Conservation (phyloP, 2,113 vertebrate species). For the Dunckerocampus dactyliophorus region DNA sequence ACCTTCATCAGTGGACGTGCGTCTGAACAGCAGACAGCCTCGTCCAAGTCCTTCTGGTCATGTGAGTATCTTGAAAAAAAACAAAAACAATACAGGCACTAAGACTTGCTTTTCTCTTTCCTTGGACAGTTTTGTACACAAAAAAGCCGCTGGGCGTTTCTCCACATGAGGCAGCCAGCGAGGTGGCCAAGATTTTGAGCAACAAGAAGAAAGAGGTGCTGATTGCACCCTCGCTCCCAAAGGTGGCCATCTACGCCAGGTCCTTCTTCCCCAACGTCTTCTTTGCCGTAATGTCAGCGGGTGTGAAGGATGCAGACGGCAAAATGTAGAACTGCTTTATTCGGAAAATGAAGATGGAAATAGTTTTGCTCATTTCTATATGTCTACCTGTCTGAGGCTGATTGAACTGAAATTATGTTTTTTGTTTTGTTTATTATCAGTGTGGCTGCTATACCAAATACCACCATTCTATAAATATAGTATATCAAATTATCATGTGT, state of each 20-base stretch:
- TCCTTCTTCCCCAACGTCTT: conserved; percentile 86
- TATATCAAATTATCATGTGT: too few species aligned
- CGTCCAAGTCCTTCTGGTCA: conserved; percentile 54
- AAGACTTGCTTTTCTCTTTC: background rate
- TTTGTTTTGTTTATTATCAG: background rate
- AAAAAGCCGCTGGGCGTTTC: conserved; percentile 76
- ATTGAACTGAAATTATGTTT: background rate
- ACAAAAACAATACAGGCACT: background rate
- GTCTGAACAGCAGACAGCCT: conserved; percentile 9
- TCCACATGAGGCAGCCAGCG: conserved; percentile 76
- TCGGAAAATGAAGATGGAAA: background rate
- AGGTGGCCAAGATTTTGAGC: conserved; percentile 79
- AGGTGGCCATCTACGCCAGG: conserved; percentile 79
- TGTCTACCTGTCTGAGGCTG: background rate
- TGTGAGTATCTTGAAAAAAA: conserved; percentile 42
- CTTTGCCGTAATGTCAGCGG: conserved; percentile 86
- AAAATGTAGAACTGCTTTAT: conserved; percentile 22
- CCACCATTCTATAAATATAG: too few species aligned
- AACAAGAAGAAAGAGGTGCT: conserved; percentile 86
- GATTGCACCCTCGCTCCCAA: conserved; percentile 84
- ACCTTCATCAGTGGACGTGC: conserved; percentile 79
- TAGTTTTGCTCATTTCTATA: too few species aligned
- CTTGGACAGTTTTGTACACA: conserved; percentile 78
- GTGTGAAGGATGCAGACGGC: conserved; percentile 75
- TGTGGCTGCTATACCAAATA: too few species aligned